Base-by-base conservation (phyloP, 1,140 invertebrate species). In the Drosophila nigrodunni region DNA sequence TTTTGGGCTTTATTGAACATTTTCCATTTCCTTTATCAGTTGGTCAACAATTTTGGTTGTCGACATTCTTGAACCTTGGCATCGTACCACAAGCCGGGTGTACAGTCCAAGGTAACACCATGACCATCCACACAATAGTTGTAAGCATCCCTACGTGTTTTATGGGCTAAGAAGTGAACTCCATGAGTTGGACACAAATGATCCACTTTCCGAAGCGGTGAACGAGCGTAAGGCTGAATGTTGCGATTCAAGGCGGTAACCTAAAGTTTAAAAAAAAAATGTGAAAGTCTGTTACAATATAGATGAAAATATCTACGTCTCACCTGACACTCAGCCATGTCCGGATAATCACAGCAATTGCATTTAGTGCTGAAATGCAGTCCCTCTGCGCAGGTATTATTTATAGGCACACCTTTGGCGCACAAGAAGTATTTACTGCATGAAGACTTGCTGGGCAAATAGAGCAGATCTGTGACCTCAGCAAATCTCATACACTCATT, bases 371-470 rank as follows among this genome's bases (percentile, higher is more conserved):
- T 91, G 8, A 92, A 92, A 54, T 75, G 70, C n/a, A 92, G 62
- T 3, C 90, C 90, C 0, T 52, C 18, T 0, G 79, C 11, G 39
- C 90, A 92, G 4, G 47, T 76, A 11, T 74, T 59, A 11, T 60
- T 58, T 2, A 30, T 21, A 4, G 86, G 68, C 0, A 67, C n/a
- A 8, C 85, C 89, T 43, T 78, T 82, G 25, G 78, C 78, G 25
- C 90, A 90, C 6, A 91, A 60, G 44, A 71, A 92, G 34, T 89
- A 92, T 41, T 82, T 86, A 3, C 71, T 73, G 55, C 90, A 92
- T 2, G 73, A 73, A 0, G 78, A 72, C 25, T 92, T 89, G 55
- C 90, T 92, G 7, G 76, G 54, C 21, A 92, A 55, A 41, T 75
- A 91, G 10, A 74, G 58, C 34, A 92, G 41, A 21, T 92, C 78